These are phyloP conservation scores for Standfussiana lucernea DNA, from an alignment of 2,888 invertebrate genomes.

Conservation along the genomic window DNA sequence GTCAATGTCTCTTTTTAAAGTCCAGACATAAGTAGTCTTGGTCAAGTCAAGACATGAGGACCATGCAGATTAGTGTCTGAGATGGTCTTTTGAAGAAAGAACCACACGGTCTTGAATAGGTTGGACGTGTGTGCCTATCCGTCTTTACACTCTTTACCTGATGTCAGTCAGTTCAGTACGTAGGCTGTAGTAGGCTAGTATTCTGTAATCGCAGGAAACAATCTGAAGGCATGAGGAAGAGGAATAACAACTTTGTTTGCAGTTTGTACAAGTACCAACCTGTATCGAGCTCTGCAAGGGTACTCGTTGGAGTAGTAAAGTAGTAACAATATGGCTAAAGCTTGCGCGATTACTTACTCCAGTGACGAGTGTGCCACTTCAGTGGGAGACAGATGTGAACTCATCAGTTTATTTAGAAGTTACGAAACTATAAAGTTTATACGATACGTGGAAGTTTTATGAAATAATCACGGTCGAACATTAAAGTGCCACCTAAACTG, in stretches of 20 bases:
- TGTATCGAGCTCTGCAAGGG: not conserved
- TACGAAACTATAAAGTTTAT: constrained; percentile 6
- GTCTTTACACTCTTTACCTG: not conserved
- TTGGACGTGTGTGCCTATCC: not conserved
- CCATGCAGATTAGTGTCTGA: no score
- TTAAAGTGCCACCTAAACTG: constrained; percentile 2
- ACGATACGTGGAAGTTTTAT: constrained; percentile 9
- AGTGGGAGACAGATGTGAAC: not conserved
- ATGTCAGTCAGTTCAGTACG: not conserved
- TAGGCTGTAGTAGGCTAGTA: not conserved
- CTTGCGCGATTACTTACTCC: not conserved
- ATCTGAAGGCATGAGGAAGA: not conserved
- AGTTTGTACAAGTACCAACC: not conserved
- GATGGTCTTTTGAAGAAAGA: not conserved
- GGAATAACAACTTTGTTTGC: not conserved
- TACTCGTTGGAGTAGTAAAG: not conserved
- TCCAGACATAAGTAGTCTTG: not conserved
- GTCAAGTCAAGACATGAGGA: not conserved
- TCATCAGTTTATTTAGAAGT: constrained; percentile 1
- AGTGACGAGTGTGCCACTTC: not conserved
- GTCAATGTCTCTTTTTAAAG: not conserved
- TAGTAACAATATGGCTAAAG: not conserved
- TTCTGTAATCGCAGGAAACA: not conserved
- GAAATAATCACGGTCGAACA: constrained; percentile 8
- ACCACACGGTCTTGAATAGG: not conserved